Conservation (phyloP, 2,888 invertebrate species). For the Synanthedon vespiformis region DNA sequence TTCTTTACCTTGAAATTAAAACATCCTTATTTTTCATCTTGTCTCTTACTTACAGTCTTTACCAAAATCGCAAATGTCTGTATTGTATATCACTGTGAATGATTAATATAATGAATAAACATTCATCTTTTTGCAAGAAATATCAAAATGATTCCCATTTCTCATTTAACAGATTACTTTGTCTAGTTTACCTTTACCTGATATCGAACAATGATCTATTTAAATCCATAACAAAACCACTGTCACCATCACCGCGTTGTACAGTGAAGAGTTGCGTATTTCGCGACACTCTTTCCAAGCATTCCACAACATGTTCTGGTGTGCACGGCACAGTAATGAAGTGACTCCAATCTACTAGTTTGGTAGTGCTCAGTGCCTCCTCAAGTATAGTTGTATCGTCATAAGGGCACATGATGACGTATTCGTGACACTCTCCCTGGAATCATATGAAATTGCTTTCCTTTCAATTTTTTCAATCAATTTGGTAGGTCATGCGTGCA, state of each 20-base stretch:
- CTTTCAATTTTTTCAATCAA: no score
- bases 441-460: not conserved
- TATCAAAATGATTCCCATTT: no score
- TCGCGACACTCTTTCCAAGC: not conserved
- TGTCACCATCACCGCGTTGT: not conserved
- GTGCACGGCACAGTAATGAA: constrained; percentile 2
- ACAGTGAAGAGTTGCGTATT: not conserved
- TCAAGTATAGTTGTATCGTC: constrained; percentile 2
- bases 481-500: no score
- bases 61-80: no score
- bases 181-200: not conserved
- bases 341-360: constrained; percentile 3
- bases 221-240: not conserved
- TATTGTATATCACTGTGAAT: no score
- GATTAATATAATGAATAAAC: no score
- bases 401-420: not conserved
- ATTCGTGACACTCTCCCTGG: constrained; percentile 2
- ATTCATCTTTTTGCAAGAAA: no score
- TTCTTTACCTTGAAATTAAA: no score
- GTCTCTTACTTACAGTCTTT: no score
- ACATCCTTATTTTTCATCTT: no score
- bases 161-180: no score
- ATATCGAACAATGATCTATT: not conserved
- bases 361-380: constrained; percentile 3
- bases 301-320: not conserved